These are phyloP conservation scores for Amphimallon solstitiale DNA, from an alignment of 2,888 invertebrate species.

Conservation along the genomic window DNA sequence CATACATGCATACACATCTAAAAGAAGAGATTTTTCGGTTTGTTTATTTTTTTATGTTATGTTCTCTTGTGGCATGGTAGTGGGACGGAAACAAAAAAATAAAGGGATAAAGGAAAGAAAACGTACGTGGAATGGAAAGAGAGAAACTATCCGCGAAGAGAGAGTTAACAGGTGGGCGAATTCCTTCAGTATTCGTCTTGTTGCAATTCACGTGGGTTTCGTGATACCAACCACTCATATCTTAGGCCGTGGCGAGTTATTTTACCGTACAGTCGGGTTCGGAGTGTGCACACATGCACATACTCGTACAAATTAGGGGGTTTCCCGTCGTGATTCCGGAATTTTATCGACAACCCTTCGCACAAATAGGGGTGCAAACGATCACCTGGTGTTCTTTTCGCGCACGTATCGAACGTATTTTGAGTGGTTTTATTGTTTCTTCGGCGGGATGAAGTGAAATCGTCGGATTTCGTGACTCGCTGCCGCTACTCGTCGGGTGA, in stretches of 20 bases:
- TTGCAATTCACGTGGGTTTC: conserved; percentile 59
- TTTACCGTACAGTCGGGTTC: conserved; percentile 51
- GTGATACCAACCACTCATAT: conserved; percentile 57
- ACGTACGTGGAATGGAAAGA: conserved; percentile 27
- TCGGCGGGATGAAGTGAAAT: conserved; percentile 38
- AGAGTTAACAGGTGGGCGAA: conserved; percentile 60
- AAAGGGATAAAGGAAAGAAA: conserved; percentile 20
- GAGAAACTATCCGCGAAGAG: conserved; percentile 44
- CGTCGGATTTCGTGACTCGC: conserved; percentile 41
- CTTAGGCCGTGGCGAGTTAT: conserved; percentile 49
- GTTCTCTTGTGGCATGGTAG: conserved; percentile 1
- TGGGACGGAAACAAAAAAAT: conserved; percentile 17
- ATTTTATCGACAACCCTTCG: conserved; percentile 18
- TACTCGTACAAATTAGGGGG: conserved; percentile 39
- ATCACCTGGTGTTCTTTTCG: conserved; percentile 38
- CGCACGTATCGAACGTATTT: conserved; percentile 39
- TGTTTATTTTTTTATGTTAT: conserved; percentile 13
- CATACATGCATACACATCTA: background rate
- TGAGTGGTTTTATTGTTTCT: conserved; percentile 45
- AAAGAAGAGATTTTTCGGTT: conserved; percentile 21
- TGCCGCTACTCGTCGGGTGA: conserved; percentile 23
- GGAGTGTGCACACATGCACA: conserved; percentile 52
- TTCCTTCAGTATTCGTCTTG: conserved; percentile 54
- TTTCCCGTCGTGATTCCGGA: conserved; percentile 31
- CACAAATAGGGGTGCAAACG: conserved; percentile 35